Conservation (phyloP, 2,113 vertebrate species). For the Callionymus lyra region DNA sequence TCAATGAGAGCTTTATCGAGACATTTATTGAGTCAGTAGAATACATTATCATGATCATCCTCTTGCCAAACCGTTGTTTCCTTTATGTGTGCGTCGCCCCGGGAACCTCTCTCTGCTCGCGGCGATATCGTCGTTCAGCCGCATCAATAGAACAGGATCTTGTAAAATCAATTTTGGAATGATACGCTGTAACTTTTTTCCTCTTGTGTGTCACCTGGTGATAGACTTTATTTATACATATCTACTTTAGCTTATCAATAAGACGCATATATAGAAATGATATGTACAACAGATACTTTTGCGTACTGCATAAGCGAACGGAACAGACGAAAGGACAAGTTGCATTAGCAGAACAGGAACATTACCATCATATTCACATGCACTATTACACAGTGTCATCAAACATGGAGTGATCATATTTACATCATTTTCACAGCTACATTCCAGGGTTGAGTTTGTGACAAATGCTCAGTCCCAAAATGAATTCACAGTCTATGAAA, state of each 20-base stretch:
- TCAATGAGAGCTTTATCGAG: constrained; percentile 76
- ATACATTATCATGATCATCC: constrained; percentile 82
- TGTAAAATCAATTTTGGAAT: too few relatives aligned
- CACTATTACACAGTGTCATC: constrained; percentile 60
- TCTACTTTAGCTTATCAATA: too few relatives aligned
- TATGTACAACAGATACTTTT: constrained; percentile 78
- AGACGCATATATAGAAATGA: constrained; percentile 48
- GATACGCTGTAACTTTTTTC: too few relatives aligned
- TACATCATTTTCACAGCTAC: constrained; percentile 66
- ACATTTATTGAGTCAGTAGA: constrained; percentile 96
- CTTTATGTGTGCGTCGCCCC: constrained; percentile 27
- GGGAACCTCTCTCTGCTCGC: constrained; percentile 13
- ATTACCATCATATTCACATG: constrained; percentile 80
- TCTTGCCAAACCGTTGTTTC: constrained; percentile 80
- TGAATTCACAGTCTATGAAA: constrained; percentile 16
- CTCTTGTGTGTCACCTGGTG: too few relatives aligned
- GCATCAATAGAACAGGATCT: neutral
- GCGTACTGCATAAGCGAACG: constrained; percentile 71
- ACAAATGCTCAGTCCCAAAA: constrained; percentile 7
- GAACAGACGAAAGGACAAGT: constrained; percentile 73
- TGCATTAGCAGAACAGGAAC: constrained; percentile 70
- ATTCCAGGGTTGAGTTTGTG: constrained; percentile 46
- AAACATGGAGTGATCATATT: constrained; percentile 47
- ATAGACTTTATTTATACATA: too few relatives aligned
- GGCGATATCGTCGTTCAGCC: constrained; percentile 21